These are phyloP conservation scores for Epinephelus lanceolatus DNA, from an alignment of 2,113 vertebrate genomes.

Conservation along the genomic window DNA sequence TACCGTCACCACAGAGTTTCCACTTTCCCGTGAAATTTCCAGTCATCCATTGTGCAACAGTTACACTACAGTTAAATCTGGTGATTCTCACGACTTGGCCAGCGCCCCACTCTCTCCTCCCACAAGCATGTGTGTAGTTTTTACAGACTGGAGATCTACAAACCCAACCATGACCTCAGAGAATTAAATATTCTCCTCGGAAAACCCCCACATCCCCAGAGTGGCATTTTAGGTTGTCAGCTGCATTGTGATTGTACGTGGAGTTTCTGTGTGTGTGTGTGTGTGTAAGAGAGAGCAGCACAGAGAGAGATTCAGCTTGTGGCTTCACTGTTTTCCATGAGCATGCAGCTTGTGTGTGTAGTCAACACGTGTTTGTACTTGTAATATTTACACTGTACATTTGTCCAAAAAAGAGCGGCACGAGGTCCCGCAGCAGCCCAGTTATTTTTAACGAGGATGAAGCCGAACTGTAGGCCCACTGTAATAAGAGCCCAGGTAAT, in stretches of 20 bases:
- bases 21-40: slow-evolving; percentile 60
- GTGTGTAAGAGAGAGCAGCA: slow-evolving; percentile 17
- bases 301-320: slow-evolving; percentile 20
- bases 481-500: slow-evolving; percentile 75
- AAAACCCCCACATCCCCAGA: slow-evolving; percentile 69
- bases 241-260: slow-evolving; percentile 44
- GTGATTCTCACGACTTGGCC: slow-evolving; percentile 49
- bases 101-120: slow-evolving; percentile 52
- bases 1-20: slow-evolving; percentile 25
- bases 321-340: slow-evolving; percentile 58
- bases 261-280: background rate
- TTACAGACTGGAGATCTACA: slow-evolving; percentile 63
- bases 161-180: slow-evolving; percentile 75
- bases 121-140: slow-evolving; percentile 62
- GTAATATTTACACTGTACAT: slow-evolving; percentile 33
- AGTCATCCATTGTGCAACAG: slow-evolving; percentile 48
- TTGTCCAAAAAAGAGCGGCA: slow-evolving; percentile 42
- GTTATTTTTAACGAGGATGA: slow-evolving; percentile 58
- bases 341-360: background rate
- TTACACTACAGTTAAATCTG: slow-evolving; percentile 29
- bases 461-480: slow-evolving; percentile 43
- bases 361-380: slow-evolving; percentile 36
- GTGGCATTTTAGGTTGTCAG: slow-evolving; percentile 55
- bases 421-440: slow-evolving; percentile 31
- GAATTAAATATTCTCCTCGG: slow-evolving; percentile 70